Percentiles rank a stretch among this genome's conserved stretches.
Evolutionary conservation across 2,113 vertebrate species (phyloP).

Genomic region (Prinia subflava): DNA sequence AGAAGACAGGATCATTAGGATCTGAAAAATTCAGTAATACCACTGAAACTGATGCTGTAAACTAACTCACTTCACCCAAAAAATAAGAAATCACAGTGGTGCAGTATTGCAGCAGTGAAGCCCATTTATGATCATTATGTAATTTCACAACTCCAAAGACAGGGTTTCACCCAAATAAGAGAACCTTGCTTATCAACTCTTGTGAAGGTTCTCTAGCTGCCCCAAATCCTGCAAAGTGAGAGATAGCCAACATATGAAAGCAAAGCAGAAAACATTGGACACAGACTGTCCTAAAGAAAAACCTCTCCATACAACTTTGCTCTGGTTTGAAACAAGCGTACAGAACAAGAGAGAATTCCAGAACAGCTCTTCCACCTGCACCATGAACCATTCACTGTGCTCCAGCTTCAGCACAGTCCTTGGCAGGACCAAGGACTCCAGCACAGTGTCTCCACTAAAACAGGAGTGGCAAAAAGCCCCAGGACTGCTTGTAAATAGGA

Average conservation of each 20-base stretch:
- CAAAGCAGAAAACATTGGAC: background rate
- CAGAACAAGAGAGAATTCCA: background rate
- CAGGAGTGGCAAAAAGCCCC: background rate
- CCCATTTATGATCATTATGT: background rate
- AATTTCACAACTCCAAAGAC: background rate
- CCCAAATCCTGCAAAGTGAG: background rate
- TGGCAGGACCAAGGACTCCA: background rate
- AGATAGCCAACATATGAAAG: background rate
- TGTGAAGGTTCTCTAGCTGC: background rate
- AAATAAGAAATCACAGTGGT: background rate
- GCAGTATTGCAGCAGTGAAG: background rate
- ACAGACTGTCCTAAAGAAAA: background rate
- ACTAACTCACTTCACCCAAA: accelerated
- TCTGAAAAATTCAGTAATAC: background rate
- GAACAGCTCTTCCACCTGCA: background rate
- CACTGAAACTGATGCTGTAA: background rate
- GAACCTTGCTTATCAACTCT: background rate
- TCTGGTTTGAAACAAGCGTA: background rate
- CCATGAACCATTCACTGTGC: background rate
- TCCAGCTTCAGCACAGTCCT: background rate
- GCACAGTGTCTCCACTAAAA: background rate
- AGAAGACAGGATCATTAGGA: background rate
- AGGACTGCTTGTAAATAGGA: background rate
- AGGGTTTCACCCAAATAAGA: background rate
- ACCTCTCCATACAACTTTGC: background rate